These are phyloP conservation scores for Cossypha niveicapilla DNA, from an alignment of 2,797 vertebrate genomes.

Conservation along the genomic window DNA sequence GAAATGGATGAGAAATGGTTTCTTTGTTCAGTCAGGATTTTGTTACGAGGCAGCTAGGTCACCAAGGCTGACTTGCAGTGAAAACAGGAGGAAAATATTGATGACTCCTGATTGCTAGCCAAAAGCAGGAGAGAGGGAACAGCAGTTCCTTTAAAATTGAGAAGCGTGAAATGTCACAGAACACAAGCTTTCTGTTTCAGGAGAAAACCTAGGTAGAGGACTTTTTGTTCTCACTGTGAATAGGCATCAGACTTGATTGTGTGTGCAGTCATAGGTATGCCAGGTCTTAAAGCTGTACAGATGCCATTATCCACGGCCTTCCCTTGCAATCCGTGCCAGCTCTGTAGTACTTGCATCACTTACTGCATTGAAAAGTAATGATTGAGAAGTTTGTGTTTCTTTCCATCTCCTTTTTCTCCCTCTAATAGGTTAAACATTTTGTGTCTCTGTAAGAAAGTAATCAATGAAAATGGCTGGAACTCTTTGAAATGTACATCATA, in stretches of 20 bases:
- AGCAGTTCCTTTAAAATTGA: background rate
- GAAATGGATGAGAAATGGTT: background rate
- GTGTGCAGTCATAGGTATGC: background rate
- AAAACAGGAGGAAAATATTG: background rate
- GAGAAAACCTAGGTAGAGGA: background rate
- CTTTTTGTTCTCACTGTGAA: background rate
- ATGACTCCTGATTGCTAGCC: background rate
- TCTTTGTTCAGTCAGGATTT: background rate
- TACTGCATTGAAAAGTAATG: background rate
- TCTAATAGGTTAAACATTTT: background rate
- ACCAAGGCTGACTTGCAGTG: background rate
- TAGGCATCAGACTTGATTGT: background rate
- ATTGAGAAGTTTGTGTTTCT: background rate
- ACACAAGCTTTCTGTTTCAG: background rate
- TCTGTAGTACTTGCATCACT: background rate
- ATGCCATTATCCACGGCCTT: background rate
- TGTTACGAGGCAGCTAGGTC: background rate
- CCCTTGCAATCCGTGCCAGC: background rate
- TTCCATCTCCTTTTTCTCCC: background rate
- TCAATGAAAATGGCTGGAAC: background rate
- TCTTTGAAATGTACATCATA: background rate
- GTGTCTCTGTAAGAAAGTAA: background rate
- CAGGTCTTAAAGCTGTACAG: background rate
- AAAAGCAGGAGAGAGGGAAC: background rate
- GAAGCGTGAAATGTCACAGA: background rate